phyloP scores from a whole-genome alignment of 2,888 invertebrate species.

The Gortyna flavago region DNA sequence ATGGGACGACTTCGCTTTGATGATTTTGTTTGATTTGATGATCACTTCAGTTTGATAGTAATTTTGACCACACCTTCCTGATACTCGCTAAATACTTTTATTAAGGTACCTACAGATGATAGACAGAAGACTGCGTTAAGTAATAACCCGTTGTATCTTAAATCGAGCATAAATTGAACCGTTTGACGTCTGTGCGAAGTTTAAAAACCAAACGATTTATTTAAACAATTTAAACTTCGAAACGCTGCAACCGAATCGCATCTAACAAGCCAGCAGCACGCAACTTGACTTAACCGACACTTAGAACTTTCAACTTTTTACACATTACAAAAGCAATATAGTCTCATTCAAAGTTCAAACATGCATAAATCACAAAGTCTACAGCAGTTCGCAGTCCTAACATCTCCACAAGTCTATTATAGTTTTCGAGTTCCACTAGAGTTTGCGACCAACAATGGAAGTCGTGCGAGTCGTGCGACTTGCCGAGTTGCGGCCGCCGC shows the following conservation, averaged over 20 bases:
- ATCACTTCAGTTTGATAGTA: too few species aligned
- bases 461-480: slow-evolving; percentile 60
- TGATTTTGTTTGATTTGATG: too few species aligned
- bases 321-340: slow-evolving; percentile 65
- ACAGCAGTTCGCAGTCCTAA: slow-evolving; percentile 45
- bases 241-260: slow-evolving; percentile 23
- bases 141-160: background rate
- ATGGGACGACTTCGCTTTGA: too few species aligned
- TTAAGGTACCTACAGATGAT: background rate
- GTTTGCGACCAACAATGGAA: slow-evolving; percentile 65
- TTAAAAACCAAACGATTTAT: background rate
- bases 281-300: slow-evolving; percentile 39
- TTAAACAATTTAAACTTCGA: slow-evolving; percentile 13
- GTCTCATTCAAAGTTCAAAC: slow-evolving; percentile 65
- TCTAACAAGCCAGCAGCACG: slow-evolving; percentile 16
- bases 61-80: too few species aligned
- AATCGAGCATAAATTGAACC: background rate
- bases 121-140: background rate
- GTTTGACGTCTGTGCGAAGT: background rate
- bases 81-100: background rate
- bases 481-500: slow-evolving; percentile 39
- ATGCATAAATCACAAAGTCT: slow-evolving; percentile 66
- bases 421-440: slow-evolving; percentile 56
- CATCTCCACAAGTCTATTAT: slow-evolving; percentile 52
- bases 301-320: slow-evolving; percentile 63